phyloP scores from a whole-genome alignment of 1,140 invertebrate genomes.

The Lepidurus arcticus region DNA sequence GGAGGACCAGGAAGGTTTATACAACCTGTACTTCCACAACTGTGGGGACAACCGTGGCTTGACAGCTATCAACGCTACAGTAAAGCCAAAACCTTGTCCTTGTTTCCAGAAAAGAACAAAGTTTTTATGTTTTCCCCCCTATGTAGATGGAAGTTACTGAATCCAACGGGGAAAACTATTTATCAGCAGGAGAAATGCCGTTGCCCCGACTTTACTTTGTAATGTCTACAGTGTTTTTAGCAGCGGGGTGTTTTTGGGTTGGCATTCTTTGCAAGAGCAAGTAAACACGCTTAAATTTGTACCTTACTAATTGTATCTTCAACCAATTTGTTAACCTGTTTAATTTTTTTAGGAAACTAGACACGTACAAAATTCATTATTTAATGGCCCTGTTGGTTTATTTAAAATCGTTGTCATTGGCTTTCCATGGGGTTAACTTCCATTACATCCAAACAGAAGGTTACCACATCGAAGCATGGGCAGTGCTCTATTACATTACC shows the following conservation, averaged over 20 bases:
- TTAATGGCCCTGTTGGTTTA: conserved; percentile 92
- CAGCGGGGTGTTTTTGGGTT: conserved; percentile 86
- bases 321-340: conserved; percentile 1
- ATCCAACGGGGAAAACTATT: conserved; percentile 76
- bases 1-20: conserved; percentile 79
- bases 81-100: conserved; percentile 43
- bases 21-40: conserved; percentile 93
- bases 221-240: conserved; percentile 83
- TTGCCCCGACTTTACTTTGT: conserved; percentile 85
- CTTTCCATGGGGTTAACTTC: conserved; percentile 95
- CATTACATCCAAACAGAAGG: conserved; percentile 93
- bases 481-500: conserved; percentile 92
- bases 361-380: conserved; percentile 85
- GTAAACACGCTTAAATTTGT: conserved; percentile 47
- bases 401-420: conserved; percentile 82
- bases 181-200: conserved; percentile 97
- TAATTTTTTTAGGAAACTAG: conserved; percentile 34
- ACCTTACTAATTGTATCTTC: conserved; percentile 19
- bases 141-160: conserved; percentile 66
- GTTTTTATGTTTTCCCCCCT: conserved; percentile 39
- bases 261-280: conserved; percentile 78
- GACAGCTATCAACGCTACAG: conserved; percentile 57
- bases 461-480: conserved; percentile 93
- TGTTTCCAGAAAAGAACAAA: conserved; percentile 12
- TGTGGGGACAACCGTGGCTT: conserved; percentile 66